phyloP scores from a whole-genome alignment of 2,888 invertebrate species.

The Hemicrepidius hirtus region DNA sequence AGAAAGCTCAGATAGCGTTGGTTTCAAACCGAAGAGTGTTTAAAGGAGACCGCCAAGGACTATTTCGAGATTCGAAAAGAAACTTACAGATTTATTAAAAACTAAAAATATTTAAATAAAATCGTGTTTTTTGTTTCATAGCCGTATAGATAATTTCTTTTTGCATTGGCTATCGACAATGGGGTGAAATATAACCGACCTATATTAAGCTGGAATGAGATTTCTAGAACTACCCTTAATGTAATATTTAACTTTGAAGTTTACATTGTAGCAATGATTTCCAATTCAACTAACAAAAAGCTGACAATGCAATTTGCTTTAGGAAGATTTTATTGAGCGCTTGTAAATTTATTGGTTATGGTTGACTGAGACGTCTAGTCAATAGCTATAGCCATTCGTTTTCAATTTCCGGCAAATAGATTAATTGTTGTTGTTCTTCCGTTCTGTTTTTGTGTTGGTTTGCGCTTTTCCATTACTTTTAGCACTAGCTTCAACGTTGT shows the following conservation, averaged over 20 bases:
- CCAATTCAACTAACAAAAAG: not conserved
- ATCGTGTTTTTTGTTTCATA: no score
- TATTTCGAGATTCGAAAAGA: no score
- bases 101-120: no score
- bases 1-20: no score
- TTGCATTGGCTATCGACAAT: no score
- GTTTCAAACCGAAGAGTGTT: no score
- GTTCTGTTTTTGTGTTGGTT: constrained; percentile 61
- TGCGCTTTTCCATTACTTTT: constrained; percentile 48
- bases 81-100: no score
- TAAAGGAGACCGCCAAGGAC: no score
- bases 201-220: no score
- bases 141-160: no score
- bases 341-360: constrained; percentile 62
- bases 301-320: constrained; percentile 26
- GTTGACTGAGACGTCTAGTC: constrained; percentile 63
- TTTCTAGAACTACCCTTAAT: not conserved
- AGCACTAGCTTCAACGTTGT: not conserved
- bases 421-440: constrained; percentile 68
- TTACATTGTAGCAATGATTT: not conserved
- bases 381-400: constrained; percentile 68
- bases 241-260: not conserved
- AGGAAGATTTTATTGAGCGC: constrained; percentile 60
- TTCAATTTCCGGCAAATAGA: constrained; percentile 69
- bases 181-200: no score